These are phyloP conservation scores for Pampusana beccarii DNA, from an alignment of 2,113 vertebrate genomes.

Conservation along the genomic window DNA sequence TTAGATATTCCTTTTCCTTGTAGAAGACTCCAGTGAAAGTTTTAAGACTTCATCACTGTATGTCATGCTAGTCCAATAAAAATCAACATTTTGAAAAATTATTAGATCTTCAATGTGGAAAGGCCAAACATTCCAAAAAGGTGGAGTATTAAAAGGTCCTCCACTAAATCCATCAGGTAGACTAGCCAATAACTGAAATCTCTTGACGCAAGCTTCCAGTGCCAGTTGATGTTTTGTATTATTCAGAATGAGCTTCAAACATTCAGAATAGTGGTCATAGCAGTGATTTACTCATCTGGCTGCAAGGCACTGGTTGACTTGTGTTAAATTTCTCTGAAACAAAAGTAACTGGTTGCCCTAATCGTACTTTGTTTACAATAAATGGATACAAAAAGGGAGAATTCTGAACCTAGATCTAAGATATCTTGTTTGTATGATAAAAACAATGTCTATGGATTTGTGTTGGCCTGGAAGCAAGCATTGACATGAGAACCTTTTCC, in stretches of 20 bases:
- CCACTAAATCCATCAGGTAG: not conserved
- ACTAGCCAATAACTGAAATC: not conserved
- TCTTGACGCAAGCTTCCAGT: not conserved
- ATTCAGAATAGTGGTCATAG: not conserved
- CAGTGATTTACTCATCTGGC: not conserved
- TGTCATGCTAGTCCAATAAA: not conserved
- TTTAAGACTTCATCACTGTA: not conserved
- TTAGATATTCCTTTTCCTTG: not conserved
- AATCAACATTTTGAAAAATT: not conserved
- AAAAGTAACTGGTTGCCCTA: not conserved
- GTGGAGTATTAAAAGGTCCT: not conserved
- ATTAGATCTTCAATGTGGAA: not conserved
- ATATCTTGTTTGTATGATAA: not conserved
- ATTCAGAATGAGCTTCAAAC: not conserved
- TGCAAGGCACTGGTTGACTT: not conserved
- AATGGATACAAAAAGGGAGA: not conserved
- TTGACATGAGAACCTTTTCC: slow-evolving; percentile 34
- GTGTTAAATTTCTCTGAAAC: not conserved
- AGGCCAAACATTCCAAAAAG: not conserved
- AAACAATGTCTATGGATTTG: slow-evolving; percentile 26
- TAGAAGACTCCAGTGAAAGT: not conserved
- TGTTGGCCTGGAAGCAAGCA: slow-evolving; percentile 42
- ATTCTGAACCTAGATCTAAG: not conserved
- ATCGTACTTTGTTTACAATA: not conserved
- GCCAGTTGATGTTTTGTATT: not conserved